Evolutionary conservation across 2,797 vertebrate genomes (phyloP).

Genomic region (Peromyscus nudipes): DNA sequence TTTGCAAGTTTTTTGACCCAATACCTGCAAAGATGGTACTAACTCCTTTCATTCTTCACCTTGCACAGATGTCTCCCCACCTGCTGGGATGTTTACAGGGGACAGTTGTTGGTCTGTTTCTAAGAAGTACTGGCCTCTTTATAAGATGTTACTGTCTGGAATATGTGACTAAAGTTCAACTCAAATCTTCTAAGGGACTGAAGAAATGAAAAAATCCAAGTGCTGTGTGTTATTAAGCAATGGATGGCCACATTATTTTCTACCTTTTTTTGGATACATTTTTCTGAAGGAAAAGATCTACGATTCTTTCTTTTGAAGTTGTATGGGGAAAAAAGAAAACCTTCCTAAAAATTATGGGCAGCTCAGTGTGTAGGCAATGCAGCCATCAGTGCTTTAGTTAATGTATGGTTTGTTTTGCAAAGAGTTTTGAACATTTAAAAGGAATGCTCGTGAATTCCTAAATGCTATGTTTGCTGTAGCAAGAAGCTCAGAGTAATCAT

Average conservation of each 20-base stretch:
- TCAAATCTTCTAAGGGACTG: neutral
- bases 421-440: constrained; percentile 69
- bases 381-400: constrained; percentile 49
- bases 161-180: neutral
- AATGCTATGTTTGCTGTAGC: constrained; percentile 70
- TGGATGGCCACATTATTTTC: neutral
- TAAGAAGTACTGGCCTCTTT: neutral
- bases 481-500: constrained; percentile 65
- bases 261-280: neutral
- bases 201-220: neutral
- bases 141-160: constrained; percentile 16
- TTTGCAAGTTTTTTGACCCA: neutral
- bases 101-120: neutral
- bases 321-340: neutral
- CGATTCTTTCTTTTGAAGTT: constrained; percentile 57
- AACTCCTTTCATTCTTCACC: neutral
- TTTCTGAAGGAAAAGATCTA: constrained; percentile 46
- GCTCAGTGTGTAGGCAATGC: constrained; percentile 28
- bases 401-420: constrained; percentile 71
- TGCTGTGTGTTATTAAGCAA: neutral
- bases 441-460: constrained; percentile 76
- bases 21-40: neutral
- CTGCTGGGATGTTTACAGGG: neutral
- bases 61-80: neutral
- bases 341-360: constrained; percentile 36